phyloP scores from a whole-genome alignment of 2,113 vertebrate genomes.

The Lampris megalopsis region DNA sequence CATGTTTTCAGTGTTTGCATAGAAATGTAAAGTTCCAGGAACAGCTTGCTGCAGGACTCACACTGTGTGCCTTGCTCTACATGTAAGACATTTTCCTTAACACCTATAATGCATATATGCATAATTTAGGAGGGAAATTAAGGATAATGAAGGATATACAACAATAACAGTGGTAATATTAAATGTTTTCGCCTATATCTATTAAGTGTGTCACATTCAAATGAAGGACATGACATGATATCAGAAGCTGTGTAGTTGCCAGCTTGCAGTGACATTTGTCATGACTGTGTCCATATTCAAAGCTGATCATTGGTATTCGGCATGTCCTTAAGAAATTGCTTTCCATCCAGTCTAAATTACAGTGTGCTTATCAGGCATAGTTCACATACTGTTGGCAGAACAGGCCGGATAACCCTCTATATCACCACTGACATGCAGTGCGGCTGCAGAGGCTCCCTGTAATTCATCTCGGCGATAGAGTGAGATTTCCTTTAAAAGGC shows the following conservation, averaged over 20 bases:
- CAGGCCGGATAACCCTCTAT: constrained; percentile 51
- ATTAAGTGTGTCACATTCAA: constrained; percentile 23
- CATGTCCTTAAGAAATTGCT: constrained; percentile 58
- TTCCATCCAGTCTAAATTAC: constrained; percentile 56
- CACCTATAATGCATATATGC: constrained; percentile 8
- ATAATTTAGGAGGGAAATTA: background rate
- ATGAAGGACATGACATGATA: constrained; percentile 27
- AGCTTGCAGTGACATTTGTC: constrained; percentile 39
- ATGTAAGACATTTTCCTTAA: constrained; percentile 25
- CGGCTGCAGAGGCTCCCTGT: constrained; percentile 26
- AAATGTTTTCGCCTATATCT: background rate
- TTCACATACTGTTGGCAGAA: constrained; percentile 49
- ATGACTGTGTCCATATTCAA: constrained; percentile 17
- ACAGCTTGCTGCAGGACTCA: constrained; percentile 4
- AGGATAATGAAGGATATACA: background rate
- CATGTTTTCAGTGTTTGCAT: constrained; percentile 22
- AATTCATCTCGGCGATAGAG: constrained; percentile 51
- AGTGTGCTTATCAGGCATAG: constrained; percentile 53
- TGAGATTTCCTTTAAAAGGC: constrained; percentile 36
- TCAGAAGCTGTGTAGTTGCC: constrained; percentile 1
- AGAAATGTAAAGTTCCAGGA: constrained; percentile 34
- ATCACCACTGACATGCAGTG: constrained; percentile 56
- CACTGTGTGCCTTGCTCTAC: constrained; percentile 25
- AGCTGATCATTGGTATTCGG: constrained; percentile 46
- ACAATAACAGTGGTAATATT: constrained; percentile 1